These are phyloP conservation scores for Lasioglossum albipes DNA, from an alignment of 1,140 invertebrate genomes.

Conservation along the genomic window DNA sequence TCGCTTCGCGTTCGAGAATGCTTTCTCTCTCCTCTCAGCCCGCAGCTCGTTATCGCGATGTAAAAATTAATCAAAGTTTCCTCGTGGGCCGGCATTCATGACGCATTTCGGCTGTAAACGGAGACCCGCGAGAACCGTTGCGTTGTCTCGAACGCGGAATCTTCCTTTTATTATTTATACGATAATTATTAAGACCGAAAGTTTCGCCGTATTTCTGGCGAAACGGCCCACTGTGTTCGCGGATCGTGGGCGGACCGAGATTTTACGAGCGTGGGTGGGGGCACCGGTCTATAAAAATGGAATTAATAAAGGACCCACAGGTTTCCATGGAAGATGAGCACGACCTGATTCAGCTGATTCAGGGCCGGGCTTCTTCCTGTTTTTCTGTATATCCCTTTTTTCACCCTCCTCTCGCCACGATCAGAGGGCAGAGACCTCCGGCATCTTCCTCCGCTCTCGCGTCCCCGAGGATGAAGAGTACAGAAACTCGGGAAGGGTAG, in stretches of 20 bases:
- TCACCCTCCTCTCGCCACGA: not conserved
- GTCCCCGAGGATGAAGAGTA: conserved; percentile 47
- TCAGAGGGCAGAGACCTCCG: conserved; percentile 29
- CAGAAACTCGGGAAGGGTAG: conserved; percentile 39
- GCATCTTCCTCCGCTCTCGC: conserved; percentile 9
- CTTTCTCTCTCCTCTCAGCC: no score
- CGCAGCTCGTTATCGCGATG: conserved; percentile 27
- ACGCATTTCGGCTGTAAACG: not conserved
- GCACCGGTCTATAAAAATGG: conserved; percentile 27
- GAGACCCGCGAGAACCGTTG: conserved; percentile 16
- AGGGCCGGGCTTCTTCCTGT: conserved; percentile 23
- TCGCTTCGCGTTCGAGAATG: not conserved
- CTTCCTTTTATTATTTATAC: conserved; percentile 36
- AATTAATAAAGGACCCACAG: conserved; percentile 43
- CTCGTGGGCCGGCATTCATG: not conserved
- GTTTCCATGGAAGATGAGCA: conserved; percentile 39
- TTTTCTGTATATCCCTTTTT: conserved; percentile 17
- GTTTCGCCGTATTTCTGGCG: conserved; percentile 25
- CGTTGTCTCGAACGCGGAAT: not conserved
- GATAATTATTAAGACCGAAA: conserved; percentile 43
- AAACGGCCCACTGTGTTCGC: conserved; percentile 10
- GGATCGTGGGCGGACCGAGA: conserved; percentile 8
- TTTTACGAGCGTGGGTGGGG: conserved; percentile 13
- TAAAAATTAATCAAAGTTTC: conserved; percentile 46
- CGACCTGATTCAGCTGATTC: conserved; percentile 55